Evolutionary conservation across 2,888 invertebrate genomes (phyloP), one percentile per base, ranked within the genome.

Genomic region (Torymus tubicola): DNA sequence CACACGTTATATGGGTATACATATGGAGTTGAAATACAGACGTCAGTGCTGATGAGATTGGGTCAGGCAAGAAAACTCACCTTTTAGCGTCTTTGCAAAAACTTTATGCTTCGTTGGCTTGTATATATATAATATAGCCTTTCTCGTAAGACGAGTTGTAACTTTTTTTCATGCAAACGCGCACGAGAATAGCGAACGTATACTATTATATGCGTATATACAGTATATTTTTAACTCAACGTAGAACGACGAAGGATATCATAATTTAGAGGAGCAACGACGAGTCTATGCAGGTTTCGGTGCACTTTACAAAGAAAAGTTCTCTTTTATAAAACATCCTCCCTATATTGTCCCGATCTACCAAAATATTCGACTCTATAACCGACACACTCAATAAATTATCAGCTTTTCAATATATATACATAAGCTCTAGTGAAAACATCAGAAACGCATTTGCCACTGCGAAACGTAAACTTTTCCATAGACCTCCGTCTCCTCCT

Each of bases 11-110:
- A 53, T 10, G 0, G 16, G 18, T 24, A 24, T 8, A 13, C 13
- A 71, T 2, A 42, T 24, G 10, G 5, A 50, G 50, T n/a, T 1
- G 31, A 31, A 61, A 78, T 73, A 63, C 10, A 78, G 78, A 73
- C 73, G 18, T 78, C 78, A 78, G 67, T 65, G 31, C 2, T 13
- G 55, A 52, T 5, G n/a, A 31, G 31, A 71, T 58, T 71, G 31
- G 53, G 53, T 52, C 24, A 31, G 31, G 31, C 31, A 31, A 31
- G 31, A 31, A 31, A 31, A 31, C 31, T 31, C 4, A 4, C 31
- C 31, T 31, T 4, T 31, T 31, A 31, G 31, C 31, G 31, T 31
- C 31, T n/a, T n/a, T 31, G 31, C 31, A 31, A 31, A 31, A 31
- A 31, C 31, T 31, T 31, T 31, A 31, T 8, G 31, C 5, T 31